Evolutionary conservation across 2,113 vertebrate genomes (phyloP), one percentile per base, ranked within the genome.

Genomic region (Hemiprocne comata): DNA sequence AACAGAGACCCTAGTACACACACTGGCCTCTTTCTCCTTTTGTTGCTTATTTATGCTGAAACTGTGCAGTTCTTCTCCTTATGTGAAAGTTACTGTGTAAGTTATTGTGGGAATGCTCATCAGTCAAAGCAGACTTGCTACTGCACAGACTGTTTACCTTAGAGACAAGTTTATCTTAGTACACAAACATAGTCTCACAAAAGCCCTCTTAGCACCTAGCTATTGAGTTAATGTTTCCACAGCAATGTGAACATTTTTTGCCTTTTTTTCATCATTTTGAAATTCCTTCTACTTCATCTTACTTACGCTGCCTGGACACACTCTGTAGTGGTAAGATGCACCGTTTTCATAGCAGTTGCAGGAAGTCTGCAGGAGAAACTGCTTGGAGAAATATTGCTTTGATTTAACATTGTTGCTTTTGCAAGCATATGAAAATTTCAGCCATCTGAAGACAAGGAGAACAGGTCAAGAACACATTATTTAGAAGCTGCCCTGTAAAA

Each of bases 251-350:
- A 60, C 16, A 4, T 26, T 53, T 57, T 83, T 85, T 28, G 12
- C 15, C 25, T 53, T 92, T 57, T 53, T 44, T 60, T 85, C 42
- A 62, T 92, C 15, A 81, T 81, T 81, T 65, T 90, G 55, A 61
- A 93, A 85, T 77, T 85, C 50, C 34, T 64, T 84, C 82, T 77
- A 65, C 76, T 90, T 94, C 60, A 69, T 95, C 60, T 86, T 87
- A 24, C 64, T 88, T 85, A 78, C 7, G 44, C 51, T 80, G 13
- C 38, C 46, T 50, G 28, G 60, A 46, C 70, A 46, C 70, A 62
- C 7, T 5, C 33, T 55, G 46, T 18, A 31, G 38, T 81, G 69
- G 18, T 84, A 85, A 87, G 60, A 69, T 26, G 8, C 38, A 51
- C 13, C 0, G 0, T 76, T 77, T 87, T 60, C 74, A 85, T 34